These are phyloP conservation scores for Macrobrachium rosenbergii DNA, from an alignment of 1,140 invertebrate species.

Conservation along the genomic window DNA sequence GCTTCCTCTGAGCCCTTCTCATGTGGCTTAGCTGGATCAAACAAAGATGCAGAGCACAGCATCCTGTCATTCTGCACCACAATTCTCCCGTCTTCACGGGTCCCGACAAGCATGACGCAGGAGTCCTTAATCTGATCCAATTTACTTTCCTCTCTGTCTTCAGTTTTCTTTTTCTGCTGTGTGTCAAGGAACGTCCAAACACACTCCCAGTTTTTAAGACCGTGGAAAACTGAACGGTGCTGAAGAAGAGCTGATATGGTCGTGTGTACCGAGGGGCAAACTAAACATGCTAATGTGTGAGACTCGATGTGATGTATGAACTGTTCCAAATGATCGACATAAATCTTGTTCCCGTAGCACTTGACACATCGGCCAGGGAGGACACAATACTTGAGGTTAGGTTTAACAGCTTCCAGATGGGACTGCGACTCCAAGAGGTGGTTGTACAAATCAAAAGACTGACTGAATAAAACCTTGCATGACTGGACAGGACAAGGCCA, in stretches of 20 bases:
- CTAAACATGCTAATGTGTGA: conserved; percentile 62
- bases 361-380: conserved; percentile 47
- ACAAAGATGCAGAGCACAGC: conserved; percentile 20
- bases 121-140: conserved; percentile 14
- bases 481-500: conserved; percentile 57
- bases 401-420: conserved; percentile 40
- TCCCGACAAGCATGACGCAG: conserved; percentile 63
- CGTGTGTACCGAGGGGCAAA: conserved; percentile 49
- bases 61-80: conserved; percentile 61
- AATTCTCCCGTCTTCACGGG: conserved; percentile 34
- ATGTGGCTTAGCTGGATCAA: conserved; percentile 12
- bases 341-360: conserved; percentile 40
- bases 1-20: conserved; percentile 7
- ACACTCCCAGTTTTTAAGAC: conserved; percentile 52
- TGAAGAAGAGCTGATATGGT: conserved; percentile 44
- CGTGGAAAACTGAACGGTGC: conserved; percentile 61
- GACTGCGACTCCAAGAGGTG: conserved; percentile 55
- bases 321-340: conserved; percentile 39
- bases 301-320: conserved; percentile 58
- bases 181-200: conserved; percentile 54
- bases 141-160: conserved; percentile 43
- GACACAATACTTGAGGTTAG: conserved; percentile 37
- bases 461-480: conserved; percentile 34
- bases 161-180: conserved; percentile 40
- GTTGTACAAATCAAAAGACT: conserved; percentile 46